Evolutionary conservation across 2,797 vertebrate genomes (phyloP).

Genomic region (Intellagama lesueurii): DNA sequence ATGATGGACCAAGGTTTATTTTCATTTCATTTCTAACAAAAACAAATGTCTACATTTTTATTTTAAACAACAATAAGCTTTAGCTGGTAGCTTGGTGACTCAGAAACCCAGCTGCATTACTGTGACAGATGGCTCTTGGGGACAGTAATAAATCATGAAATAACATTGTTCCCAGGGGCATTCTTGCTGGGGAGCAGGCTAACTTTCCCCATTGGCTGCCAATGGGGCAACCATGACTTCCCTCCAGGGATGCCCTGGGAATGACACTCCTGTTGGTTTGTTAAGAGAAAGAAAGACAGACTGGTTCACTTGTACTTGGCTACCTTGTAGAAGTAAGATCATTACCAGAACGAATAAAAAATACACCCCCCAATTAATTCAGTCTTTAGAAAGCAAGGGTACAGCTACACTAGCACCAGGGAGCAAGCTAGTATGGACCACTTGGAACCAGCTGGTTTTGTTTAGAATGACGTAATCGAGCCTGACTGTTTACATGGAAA

Average conservation of each 20-base stretch:
- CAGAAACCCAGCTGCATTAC: neutral
- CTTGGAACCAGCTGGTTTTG: no score
- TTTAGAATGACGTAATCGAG: no score
- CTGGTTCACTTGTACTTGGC: neutral
- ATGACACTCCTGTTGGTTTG: neutral
- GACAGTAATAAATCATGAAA: neutral
- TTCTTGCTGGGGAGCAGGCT: neutral
- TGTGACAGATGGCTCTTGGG: neutral
- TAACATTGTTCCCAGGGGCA: neutral
- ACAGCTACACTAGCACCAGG: no score
- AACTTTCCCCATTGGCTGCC: neutral
- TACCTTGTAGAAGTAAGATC: neutral
- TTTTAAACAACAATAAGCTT: neutral
- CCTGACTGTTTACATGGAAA: no score
- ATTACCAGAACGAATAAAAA: neutral
- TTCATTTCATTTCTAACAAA: neutral
- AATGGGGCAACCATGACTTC: neutral
- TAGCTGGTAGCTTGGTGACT: neutral
- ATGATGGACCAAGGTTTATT: neutral
- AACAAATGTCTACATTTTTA: neutral
- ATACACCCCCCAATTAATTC: neutral
- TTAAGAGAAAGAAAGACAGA: neutral
- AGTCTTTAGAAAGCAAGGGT: neutral
- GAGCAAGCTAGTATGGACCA: no score
- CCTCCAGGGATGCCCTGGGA: no score